Evolutionary conservation across 2,888 invertebrate species (phyloP).

Genomic region (Seira musarum): DNA sequence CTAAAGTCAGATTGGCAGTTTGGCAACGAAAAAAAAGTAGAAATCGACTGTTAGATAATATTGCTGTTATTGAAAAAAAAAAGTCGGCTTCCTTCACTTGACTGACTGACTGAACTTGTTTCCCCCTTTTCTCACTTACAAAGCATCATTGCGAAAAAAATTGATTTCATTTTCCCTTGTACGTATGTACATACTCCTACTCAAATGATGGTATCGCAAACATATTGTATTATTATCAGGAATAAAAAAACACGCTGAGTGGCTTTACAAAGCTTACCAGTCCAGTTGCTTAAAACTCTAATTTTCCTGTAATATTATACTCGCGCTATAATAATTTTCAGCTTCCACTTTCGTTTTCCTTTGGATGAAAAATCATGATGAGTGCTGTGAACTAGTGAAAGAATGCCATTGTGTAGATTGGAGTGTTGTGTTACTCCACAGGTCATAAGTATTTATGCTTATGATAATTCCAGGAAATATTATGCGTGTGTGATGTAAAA

Average conservation of each 20-base stretch:
- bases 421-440: background rate
- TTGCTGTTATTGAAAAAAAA: slow-evolving; percentile 47
- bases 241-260: background rate
- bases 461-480: slow-evolving; percentile 41
- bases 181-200: background rate
- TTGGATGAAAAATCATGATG: background rate
- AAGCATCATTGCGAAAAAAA: background rate
- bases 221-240: too few relatives aligned
- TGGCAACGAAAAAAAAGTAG: slow-evolving; percentile 33
- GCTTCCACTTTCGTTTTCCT: background rate
- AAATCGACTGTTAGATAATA: slow-evolving; percentile 49
- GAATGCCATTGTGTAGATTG: background rate
- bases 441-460: slow-evolving; percentile 4
- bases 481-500: slow-evolving; percentile 39
- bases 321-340: background rate
- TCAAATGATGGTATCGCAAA: background rate
- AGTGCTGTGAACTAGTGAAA: background rate
- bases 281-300: background rate
- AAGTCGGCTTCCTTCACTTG: slow-evolving; percentile 27
- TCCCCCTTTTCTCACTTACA: too few relatives aligned
- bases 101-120: too few relatives aligned
- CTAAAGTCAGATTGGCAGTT: slow-evolving; percentile 48
- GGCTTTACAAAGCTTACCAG: background rate
- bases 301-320: slow-evolving; percentile 3
- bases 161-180: background rate